These are phyloP conservation scores for Coptodon bakossiorum DNA, from an alignment of 2,113 vertebrate genomes.

Conservation along the genomic window DNA sequence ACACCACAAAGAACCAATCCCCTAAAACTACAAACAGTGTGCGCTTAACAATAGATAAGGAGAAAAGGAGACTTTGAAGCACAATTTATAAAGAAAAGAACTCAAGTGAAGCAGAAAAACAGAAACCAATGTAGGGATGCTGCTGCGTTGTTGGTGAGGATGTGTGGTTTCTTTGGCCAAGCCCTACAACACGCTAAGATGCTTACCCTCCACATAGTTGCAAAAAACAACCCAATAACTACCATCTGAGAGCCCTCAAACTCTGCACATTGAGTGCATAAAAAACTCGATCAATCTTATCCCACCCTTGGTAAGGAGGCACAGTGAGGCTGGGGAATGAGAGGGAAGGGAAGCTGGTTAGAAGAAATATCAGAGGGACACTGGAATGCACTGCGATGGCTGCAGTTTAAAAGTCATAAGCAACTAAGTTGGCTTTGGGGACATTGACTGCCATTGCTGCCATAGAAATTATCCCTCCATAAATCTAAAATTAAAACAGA, in stretches of 20 bases:
- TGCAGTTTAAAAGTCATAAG: slow-evolving; percentile 37
- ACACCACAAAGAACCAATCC: slow-evolving; percentile 1
- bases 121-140: slow-evolving; percentile 1
- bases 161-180: slow-evolving; percentile 57
- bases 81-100: not conserved
- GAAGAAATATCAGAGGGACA: slow-evolving; percentile 22
- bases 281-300: slow-evolving; percentile 42
- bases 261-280: slow-evolving; percentile 43
- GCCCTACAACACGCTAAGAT: slow-evolving; percentile 57
- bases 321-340: slow-evolving; percentile 1
- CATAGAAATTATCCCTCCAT: slow-evolving; percentile 49
- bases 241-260: slow-evolving; percentile 63
- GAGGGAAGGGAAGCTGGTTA: slow-evolving; percentile 13
- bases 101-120: not conserved
- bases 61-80: not conserved
- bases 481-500: slow-evolving; percentile 62
- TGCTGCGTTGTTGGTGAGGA: slow-evolving; percentile 33
- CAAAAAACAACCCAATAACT: slow-evolving; percentile 66
- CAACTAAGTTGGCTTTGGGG: slow-evolving; percentile 29
- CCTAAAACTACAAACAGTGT: slow-evolving; percentile 24
- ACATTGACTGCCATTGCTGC: slow-evolving; percentile 20
- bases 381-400: not conserved
- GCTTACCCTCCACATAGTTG: slow-evolving; percentile 61
- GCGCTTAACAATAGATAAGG: not conserved
- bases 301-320: slow-evolving; percentile 35